Evolutionary conservation across 2,888 invertebrate genomes (phyloP), one percentile per base, ranked within the genome.

Genomic region (Drepana falcataria): DNA sequence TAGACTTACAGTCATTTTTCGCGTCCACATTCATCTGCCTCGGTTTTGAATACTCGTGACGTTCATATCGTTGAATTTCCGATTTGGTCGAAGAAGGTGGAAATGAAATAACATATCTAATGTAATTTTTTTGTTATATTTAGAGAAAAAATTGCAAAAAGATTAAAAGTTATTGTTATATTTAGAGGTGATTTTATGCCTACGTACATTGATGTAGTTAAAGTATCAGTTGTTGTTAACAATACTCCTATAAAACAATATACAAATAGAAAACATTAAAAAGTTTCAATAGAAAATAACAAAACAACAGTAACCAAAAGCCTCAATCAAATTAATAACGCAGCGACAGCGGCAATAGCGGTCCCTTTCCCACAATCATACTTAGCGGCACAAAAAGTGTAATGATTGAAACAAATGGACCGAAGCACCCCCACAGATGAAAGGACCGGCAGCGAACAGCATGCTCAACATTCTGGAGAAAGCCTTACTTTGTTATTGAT

Each of bases 391-490:
- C 73, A 78, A 84, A 83, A 82, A 81, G 75, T 65, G 76, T 81
- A 84, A 86, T 84, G 81, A 81, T 75, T 77, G 75, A 75, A 77
- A 77, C 71, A 80, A 81, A 80, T 75, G 77, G 71, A 77, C 76
- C 81, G 79, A 80, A 86, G 84, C 83, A 84, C 79, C 85, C 83
- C 75, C 69, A 80, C 72, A 86, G 88, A 90, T 90, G 78, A 90
- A 88, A 88, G 79, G 60, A 66, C 79, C 79, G 82, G 72, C 58
- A 65, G 73, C 68, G 65, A 63, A 59, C 73, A 21, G 78, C 81
- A 83, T 82, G 81, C 79, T 21, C 83, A 85, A 83, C 81, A 77
- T 77, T 73, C 73, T 21, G 68, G 66, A 65, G 63, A 62, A 63
- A 63, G 58, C 60, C 61, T 69, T 66, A 56, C 60, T 9, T 44